Conservation (phyloP, 2,888 invertebrate species). For the Dysmachus trigonus region DNA sequence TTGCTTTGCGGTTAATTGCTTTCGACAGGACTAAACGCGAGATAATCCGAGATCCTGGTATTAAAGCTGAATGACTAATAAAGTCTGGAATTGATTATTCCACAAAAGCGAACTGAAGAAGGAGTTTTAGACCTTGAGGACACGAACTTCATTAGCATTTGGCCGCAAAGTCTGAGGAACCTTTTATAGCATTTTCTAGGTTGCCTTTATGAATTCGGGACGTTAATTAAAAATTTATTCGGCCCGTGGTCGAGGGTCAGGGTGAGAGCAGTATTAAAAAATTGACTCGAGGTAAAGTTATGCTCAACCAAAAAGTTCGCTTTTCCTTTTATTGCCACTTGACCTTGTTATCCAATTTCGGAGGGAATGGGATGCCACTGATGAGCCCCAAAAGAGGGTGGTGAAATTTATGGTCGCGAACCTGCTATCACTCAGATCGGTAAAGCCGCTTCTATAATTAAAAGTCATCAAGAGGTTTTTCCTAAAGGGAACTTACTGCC, state of each 20-base stretch:
- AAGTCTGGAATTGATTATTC: slow-evolving; percentile 31
- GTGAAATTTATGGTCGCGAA: background rate
- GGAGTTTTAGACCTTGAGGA: slow-evolving; percentile 8
- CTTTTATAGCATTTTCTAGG: background rate
- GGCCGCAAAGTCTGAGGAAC: background rate
- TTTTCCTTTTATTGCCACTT: slow-evolving; percentile 4
- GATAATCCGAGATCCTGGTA: background rate
- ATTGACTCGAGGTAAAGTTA: background rate
- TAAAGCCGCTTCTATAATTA: background rate
- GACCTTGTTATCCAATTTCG: background rate
- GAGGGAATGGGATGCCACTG: background rate
- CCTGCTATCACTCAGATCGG: background rate
- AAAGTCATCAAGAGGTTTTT: background rate
- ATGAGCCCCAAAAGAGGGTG: background rate
- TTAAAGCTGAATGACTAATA: slow-evolving; percentile 26
- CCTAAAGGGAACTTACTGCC: background rate
- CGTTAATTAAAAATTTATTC: slow-evolving; percentile 26
- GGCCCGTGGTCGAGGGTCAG: background rate
- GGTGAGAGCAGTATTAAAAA: background rate
- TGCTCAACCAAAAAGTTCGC: background rate
- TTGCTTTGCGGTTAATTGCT: background rate
- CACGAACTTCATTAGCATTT: slow-evolving; percentile 41
- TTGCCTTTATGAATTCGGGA: slow-evolving; percentile 16
- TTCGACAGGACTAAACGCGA: background rate
- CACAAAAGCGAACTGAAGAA: background rate